Evolutionary conservation across 2,888 invertebrate species (phyloP).

Genomic region (Amphipyra berbera): DNA sequence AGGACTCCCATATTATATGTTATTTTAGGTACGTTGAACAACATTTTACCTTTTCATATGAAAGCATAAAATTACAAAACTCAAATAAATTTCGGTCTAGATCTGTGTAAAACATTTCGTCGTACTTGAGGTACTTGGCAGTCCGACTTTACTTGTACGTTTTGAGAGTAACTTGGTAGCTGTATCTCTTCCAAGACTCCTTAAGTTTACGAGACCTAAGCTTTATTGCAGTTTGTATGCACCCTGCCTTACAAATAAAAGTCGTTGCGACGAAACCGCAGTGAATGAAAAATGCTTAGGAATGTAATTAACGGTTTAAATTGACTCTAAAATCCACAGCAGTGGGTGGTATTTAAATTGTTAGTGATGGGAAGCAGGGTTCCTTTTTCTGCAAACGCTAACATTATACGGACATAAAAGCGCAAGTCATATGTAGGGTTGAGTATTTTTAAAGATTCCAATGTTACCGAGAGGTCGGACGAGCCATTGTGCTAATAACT

Average conservation of each 20-base stretch:
- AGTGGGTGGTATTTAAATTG: slow-evolving; percentile 21
- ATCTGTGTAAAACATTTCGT: slow-evolving; percentile 46
- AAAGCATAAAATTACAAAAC: slow-evolving; percentile 41
- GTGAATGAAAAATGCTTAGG: slow-evolving; percentile 28
- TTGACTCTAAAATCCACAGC: slow-evolving; percentile 17
- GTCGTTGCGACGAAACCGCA: slow-evolving; percentile 33
- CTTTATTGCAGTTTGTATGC: slow-evolving; percentile 53
- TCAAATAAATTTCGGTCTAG: slow-evolving; percentile 43
- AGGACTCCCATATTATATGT: slow-evolving; percentile 6
- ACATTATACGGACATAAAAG: slow-evolving; percentile 1
- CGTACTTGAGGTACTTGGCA: slow-evolving; percentile 42
- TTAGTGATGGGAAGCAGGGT: slow-evolving; percentile 7
- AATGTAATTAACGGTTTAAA: slow-evolving; percentile 37
- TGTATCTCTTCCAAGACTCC: slow-evolving; percentile 51
- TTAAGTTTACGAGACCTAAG: slow-evolving; percentile 53
- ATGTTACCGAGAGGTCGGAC: slow-evolving; percentile 40
- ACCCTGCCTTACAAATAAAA: slow-evolving; percentile 34
- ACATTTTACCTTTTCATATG: slow-evolving; percentile 29
- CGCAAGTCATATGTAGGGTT: slow-evolving; percentile 14
- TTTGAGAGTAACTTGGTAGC: slow-evolving; percentile 47
- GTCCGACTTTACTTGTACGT: slow-evolving; percentile 49
- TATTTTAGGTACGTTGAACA: slow-evolving; percentile 16
- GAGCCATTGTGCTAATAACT: slow-evolving; percentile 37
- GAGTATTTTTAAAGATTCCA: slow-evolving; percentile 21
- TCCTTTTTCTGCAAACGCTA: slow-evolving; percentile 7